A percentile compares a stretch with the other conserved stretches of the same genome.
phyloP scores from a whole-genome alignment of 37 sponge, comb jelly and placozoan species.

The Eunapius fragilis region DNA sequence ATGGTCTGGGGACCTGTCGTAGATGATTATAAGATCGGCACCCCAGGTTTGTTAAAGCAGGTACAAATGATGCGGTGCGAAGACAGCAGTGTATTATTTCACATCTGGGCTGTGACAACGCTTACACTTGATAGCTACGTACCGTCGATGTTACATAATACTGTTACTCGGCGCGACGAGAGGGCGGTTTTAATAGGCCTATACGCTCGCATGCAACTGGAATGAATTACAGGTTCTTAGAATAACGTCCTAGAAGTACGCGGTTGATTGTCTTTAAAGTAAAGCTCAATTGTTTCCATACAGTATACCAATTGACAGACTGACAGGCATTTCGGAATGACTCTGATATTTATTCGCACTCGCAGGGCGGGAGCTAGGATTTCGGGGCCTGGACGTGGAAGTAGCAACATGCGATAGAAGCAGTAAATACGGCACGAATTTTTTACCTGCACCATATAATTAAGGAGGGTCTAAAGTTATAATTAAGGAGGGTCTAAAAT shows the following conservation, averaged over 20 bases:
- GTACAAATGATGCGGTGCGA: not conserved
- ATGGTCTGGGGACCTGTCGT: not conserved
- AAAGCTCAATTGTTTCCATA: not conserved
- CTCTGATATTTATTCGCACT: not conserved
- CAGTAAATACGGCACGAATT: not conserved
- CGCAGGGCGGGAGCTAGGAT: not conserved
- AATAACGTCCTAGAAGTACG: not conserved
- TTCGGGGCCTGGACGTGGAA: not conserved
- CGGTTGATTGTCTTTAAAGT: not conserved
- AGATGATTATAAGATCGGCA: not conserved
- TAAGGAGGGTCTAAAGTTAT: no score
- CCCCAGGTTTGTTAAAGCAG: not conserved
- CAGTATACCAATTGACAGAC: not conserved
- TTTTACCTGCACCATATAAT: not conserved
- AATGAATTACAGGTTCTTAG: not conserved
- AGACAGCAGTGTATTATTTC: not conserved
- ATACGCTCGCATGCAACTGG: not conserved
- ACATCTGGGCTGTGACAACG: not conserved
- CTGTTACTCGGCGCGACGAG: not conserved
- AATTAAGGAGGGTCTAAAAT: not conserved
- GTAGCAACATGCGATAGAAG: not conserved
- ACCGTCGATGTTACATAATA: not conserved
- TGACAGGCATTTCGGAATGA: not conserved
- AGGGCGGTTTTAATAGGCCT: not conserved
- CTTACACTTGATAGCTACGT: not conserved